These are phyloP conservation scores for Phrynocephalus guinanensis DNA, from an alignment of 2,797 vertebrate genomes.

Conservation along the genomic window DNA sequence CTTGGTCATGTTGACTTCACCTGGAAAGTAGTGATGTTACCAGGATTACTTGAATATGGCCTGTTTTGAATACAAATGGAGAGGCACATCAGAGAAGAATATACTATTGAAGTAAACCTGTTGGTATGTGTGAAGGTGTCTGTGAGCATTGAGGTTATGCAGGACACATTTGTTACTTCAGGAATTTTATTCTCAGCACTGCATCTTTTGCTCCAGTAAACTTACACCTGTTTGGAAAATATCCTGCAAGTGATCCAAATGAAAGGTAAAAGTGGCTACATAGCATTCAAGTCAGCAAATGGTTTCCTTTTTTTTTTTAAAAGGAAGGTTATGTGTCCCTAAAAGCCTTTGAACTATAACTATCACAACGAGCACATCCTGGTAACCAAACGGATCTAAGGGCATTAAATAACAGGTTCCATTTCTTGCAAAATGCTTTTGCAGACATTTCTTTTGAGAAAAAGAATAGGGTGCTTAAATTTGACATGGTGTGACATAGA, in stretches of 20 bases:
- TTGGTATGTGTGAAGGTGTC: background rate
- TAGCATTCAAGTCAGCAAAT: constrained; percentile 10
- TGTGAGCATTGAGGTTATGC: constrained; percentile 17
- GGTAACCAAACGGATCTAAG: background rate
- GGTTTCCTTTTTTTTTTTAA: constrained; percentile 15
- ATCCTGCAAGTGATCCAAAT: constrained; percentile 17
- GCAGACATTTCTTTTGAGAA: constrained; percentile 34
- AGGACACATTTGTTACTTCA: constrained; percentile 37
- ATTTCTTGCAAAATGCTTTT: constrained; percentile 47
- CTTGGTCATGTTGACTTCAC: constrained; percentile 1
- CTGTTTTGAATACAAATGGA: constrained; percentile 19
- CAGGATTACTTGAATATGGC: constrained; percentile 20
- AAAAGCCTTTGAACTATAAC: constrained; percentile 33
- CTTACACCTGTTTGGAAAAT: background rate
- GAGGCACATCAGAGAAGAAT: constrained; percentile 14
- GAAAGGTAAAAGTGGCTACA: constrained; percentile 4
- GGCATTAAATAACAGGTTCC: constrained; percentile 43
- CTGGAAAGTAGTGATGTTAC: background rate
- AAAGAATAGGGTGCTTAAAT: constrained; percentile 46
- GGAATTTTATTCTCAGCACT: background rate
- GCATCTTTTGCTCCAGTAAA: constrained; percentile 5
- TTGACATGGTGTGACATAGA: constrained; percentile 6
- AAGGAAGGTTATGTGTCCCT: background rate
- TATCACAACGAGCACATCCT: constrained; percentile 24
- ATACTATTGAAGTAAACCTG: constrained; percentile 6